Conservation (phyloP, 1,140 invertebrate genomes). For the Bradynema listronoti region DNA sequence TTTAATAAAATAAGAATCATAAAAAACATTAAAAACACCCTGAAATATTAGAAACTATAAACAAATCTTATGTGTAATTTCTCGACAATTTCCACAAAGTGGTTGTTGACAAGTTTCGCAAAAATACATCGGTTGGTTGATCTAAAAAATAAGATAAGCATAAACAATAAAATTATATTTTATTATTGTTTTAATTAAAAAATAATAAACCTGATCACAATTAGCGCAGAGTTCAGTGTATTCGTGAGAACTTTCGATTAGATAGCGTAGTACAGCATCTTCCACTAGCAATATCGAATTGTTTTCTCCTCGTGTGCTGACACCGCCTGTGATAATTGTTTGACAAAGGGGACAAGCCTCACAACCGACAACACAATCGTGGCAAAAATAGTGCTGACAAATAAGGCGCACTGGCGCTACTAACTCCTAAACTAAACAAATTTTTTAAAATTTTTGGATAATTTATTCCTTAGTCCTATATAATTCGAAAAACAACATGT, state of each 20-base stretch:
- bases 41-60: not conserved
- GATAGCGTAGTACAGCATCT: conserved; percentile 40
- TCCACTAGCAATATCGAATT: conserved; percentile 26
- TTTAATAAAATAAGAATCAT: no score
- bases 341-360: conserved; percentile 24
- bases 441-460: not conserved
- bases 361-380: conserved; percentile 11
- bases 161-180: conserved; percentile 6
- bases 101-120: conserved; percentile 58
- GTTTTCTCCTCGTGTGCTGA: no score
- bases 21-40: conserved; percentile 3
- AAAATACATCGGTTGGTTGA: conserved; percentile 51
- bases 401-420: conserved; percentile 26
- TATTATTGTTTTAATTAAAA: not conserved
- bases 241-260: conserved; percentile 50
- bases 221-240: conserved; percentile 52
- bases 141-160: conserved; percentile 26
- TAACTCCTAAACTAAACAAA: conserved; percentile 19
- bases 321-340: not conserved
- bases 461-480: not conserved
- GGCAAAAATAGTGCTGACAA: conserved; percentile 41
- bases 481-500: not conserved
- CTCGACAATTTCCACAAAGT: conserved; percentile 40
- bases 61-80: conserved; percentile 39
- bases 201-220: conserved; percentile 44